A percentile compares a stretch with the other conserved stretches of the same genome.
Conservation (phyloP, 2,888 invertebrate species). For the Autographa pulchrina region DNA sequence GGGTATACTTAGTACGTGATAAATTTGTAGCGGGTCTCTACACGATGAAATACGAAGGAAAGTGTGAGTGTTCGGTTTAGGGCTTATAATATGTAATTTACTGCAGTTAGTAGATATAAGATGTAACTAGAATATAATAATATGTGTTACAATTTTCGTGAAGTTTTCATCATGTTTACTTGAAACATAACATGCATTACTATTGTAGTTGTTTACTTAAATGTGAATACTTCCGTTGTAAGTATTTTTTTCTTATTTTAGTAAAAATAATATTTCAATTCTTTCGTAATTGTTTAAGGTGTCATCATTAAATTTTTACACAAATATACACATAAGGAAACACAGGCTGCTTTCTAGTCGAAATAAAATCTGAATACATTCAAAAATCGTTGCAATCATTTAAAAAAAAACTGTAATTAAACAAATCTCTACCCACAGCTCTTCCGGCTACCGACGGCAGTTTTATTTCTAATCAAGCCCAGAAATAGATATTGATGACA, state of each 20-base stretch:
- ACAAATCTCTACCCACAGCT: not conserved
- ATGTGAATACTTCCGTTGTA: no score
- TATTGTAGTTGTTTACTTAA: no score
- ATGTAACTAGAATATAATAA: not conserved
- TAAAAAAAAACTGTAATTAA: not conserved
- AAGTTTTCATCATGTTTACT: no score
- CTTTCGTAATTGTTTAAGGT: no score
- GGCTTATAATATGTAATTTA: not conserved
- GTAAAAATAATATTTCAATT: no score
- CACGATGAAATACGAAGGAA: not conserved
- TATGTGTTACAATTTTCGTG: not conserved
- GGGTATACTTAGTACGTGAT: constrained; percentile 4
- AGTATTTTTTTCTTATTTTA: no score
- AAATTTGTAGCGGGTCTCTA: not conserved
- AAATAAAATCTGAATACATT: no score
- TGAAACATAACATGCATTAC: no score
- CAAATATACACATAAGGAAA: no score
- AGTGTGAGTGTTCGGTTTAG: not conserved
- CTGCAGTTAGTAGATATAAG: not conserved
- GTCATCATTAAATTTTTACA: no score
- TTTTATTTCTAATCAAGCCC: not conserved
- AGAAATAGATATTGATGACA: constrained; percentile 21
- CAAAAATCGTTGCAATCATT: no score
- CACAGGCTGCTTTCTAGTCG: no score
- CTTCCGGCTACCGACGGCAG: not conserved